Base-by-base conservation (phyloP, 1,140 invertebrate genomes). In the Mylabris phalerata region DNA sequence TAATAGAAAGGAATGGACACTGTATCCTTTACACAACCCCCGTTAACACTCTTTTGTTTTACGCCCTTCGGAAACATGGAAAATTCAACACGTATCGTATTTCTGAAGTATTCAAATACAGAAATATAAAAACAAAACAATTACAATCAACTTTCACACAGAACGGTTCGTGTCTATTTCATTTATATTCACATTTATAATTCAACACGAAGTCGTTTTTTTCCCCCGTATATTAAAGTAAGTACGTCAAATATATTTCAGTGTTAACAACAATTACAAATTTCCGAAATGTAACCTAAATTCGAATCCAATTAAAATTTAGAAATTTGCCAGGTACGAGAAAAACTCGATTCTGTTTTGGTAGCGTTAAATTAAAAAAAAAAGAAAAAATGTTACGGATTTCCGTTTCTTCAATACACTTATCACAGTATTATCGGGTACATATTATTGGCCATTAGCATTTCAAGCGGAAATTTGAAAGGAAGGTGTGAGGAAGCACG, bases 381-480 rank as follows among this genome's bases (percentile, higher is more conserved):
- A 32, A 10, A 19, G 40, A 45, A 54, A 54, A 54, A 44, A 11
- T 38, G 32, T 32, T 11, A 27, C 43, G 54, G 45, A 56, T 56
- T 48, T 56, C 54, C 54, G 52, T 19, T 45, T 9, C 47, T 26
- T 56, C 45, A 39, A 40, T 56, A 24, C 43, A 44, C 42, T 48
- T 55, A 55, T 55, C 52, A 38, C n/a, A n/a, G 42, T 51, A 51
- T 62, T 63, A 63, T 63, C 58, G 51, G 51, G 57, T 52, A 50
- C 39, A 51, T 56, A 64, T 64, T 64, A 64, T 64, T 64, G 60
- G 52, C 63, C 63, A 64, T 64, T 64, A 64, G 56, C 60, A 62
- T 62, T 62, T 62, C 52, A 56, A 38, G 60, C 63, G 63, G 63
- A 64, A 64, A 64, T 64, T 64, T 64, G 63, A 64, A 54, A 64